Conservation (phyloP, 2,113 vertebrate species). For the Lasiurus borealis region DNA sequence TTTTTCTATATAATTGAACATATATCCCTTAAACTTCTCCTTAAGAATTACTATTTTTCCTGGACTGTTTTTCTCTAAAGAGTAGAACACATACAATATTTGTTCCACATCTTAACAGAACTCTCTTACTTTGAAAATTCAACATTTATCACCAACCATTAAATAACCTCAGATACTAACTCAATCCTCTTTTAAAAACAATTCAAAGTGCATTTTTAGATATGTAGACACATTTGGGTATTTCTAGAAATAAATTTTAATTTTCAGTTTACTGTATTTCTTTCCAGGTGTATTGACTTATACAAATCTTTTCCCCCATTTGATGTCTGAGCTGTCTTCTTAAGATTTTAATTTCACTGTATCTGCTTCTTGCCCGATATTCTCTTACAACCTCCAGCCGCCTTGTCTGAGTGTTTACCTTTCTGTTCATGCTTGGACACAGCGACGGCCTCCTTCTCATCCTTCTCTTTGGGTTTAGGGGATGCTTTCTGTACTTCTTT, state of each 20-base stretch:
- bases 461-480: constrained; percentile 85
- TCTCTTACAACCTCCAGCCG: constrained; percentile 76
- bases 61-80: neutral
- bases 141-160: neutral
- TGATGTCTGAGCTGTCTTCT: constrained; percentile 70
- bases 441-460: constrained; percentile 78
- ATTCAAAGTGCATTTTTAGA: constrained; percentile 74
- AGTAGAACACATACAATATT: neutral
- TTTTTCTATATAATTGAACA: neutral
- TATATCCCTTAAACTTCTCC: neutral
- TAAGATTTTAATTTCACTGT: constrained; percentile 69
- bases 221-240: constrained; percentile 37
- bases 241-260: constrained; percentile 50
- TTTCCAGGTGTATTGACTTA: constrained; percentile 12
- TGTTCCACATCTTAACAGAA: neutral
- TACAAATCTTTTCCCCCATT: constrained; percentile 9
- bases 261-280: neutral
- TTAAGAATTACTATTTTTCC: neutral
- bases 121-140: neutral
- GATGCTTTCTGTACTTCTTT: constrained; percentile 82
- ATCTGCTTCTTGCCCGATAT: constrained; percentile 79
- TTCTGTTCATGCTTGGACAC: constrained; percentile 85
- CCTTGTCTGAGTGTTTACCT: constrained; percentile 88
- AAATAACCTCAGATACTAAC: neutral
- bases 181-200: constrained; percentile 22